Evolutionary conservation across 1,140 invertebrate species (phyloP).

Genomic region (Lethrus apterus): DNA sequence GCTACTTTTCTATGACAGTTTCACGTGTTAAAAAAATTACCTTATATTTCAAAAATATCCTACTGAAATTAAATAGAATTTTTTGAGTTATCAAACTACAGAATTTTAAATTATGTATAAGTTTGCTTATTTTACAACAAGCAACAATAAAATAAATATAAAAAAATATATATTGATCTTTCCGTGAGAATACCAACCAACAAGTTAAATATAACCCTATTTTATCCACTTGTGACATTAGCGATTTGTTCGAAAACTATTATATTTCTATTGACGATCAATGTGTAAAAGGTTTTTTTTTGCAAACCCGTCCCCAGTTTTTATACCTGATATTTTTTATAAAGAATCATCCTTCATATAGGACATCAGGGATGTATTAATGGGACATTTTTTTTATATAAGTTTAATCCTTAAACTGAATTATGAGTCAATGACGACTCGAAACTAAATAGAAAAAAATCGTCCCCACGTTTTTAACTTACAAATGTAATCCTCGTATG

Average conservation of each 20-base stretch:
- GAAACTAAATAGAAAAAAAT: constrained; percentile 20
- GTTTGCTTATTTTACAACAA: no score
- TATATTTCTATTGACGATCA: constrained; percentile 24
- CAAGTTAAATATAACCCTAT: constrained; percentile 24
- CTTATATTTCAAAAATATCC: no score
- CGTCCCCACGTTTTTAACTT: constrained; percentile 19
- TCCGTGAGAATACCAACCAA: constrained; percentile 21
- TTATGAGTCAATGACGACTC: constrained; percentile 22
- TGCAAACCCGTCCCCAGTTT: constrained; percentile 12
- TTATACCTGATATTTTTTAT: constrained; percentile 6
- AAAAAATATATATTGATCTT: no score
- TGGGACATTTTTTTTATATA: constrained; percentile 6
- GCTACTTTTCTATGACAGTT: no score
- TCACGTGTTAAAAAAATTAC: no score
- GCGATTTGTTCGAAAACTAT: constrained; percentile 29
- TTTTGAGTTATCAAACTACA: no score
- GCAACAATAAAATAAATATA: no score
- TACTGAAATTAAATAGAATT: no score
- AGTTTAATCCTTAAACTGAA: constrained; percentile 18
- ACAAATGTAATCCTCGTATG: constrained; percentile 23
- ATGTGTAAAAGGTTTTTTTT: constrained; percentile 19
- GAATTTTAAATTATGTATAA: no score
- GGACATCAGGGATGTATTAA: neutral
- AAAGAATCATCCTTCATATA: constrained; percentile 9
- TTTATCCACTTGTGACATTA: constrained; percentile 23